Conservation (phyloP, 2,113 vertebrate genomes). For the Cisticola juncidis region DNA sequence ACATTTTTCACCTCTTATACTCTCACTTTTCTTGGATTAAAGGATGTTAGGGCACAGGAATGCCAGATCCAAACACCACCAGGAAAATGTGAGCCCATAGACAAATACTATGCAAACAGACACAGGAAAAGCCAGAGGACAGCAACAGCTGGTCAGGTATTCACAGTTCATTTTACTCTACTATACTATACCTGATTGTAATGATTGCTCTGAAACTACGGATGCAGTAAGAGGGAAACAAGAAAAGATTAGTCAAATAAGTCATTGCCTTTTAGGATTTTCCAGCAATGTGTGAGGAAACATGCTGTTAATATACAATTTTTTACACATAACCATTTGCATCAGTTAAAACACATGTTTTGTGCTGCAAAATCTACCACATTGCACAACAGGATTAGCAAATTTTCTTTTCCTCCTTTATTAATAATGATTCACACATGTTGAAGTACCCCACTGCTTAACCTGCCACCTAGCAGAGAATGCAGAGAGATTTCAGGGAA, state of each 20-base stretch:
- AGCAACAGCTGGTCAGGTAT: background rate
- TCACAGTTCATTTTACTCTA: constrained; percentile 12
- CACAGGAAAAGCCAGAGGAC: constrained; percentile 2
- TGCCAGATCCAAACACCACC: background rate
- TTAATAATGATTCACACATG: background rate
- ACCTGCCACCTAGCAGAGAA: background rate
- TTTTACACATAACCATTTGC: background rate
- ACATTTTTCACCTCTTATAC: background rate
- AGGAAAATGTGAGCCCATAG: background rate
- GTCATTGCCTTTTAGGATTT: background rate
- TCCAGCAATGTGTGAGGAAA: background rate
- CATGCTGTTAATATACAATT: background rate
- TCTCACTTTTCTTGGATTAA: background rate
- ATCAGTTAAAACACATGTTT: background rate
- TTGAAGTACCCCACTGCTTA: background rate
- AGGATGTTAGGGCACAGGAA: background rate
- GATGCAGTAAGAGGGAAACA: constrained; percentile 80
- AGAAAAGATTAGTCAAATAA: constrained; percentile 59
- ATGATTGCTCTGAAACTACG: constrained; percentile 95
- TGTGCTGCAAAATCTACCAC: background rate
- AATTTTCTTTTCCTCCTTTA: background rate
- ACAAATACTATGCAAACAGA: background rate
- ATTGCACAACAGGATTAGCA: background rate
- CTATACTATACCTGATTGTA: constrained; percentile 95
- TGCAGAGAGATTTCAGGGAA: background rate